Conservation (phyloP, 2,888 invertebrate species). For the Hemaris fuciformis region DNA sequence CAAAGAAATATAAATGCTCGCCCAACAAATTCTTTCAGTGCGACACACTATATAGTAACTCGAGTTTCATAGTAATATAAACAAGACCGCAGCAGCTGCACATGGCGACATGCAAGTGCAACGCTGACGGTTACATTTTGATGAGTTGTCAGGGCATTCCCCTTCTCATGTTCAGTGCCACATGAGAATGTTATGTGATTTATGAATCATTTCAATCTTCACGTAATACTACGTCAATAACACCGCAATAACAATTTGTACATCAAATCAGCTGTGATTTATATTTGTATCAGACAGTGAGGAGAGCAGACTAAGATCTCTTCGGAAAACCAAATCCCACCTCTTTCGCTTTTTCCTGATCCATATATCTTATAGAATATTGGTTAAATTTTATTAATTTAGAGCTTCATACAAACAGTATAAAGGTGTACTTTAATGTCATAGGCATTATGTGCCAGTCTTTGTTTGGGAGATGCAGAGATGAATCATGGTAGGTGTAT, state of each 20-base stretch:
- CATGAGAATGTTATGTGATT: background rate
- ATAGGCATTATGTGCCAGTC: too few species aligned
- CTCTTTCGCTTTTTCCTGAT: too few species aligned
- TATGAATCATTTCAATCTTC: slow-evolving; percentile 2
- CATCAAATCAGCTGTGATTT: background rate
- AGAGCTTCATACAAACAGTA: too few species aligned
- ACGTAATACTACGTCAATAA: background rate
- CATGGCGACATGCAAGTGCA: slow-evolving; percentile 31
- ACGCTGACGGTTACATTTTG: slow-evolving; percentile 20
- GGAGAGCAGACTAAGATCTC: too few species aligned
- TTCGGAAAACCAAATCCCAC: too few species aligned
- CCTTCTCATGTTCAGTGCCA: slow-evolving; percentile 32
- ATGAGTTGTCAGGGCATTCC: slow-evolving; percentile 59
- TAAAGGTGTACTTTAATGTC: too few species aligned
- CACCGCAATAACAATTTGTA: background rate
- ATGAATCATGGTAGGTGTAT: too few species aligned
- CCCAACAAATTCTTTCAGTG: slow-evolving; percentile 1
- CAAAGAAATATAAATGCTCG: background rate
- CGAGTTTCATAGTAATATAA: slow-evolving; percentile 45
- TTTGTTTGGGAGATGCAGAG: too few species aligned
- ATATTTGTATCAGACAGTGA: too few species aligned
- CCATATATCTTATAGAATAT: too few species aligned
- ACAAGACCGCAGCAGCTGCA: slow-evolving; percentile 41
- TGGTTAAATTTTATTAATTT: too few species aligned
- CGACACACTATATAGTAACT: slow-evolving; percentile 35